Percentiles rank a stretch among this genome's conserved stretches.
phyloP scores from a whole-genome alignment of 2,888 invertebrate genomes.

The Poecilobothrus nobilitatus region DNA sequence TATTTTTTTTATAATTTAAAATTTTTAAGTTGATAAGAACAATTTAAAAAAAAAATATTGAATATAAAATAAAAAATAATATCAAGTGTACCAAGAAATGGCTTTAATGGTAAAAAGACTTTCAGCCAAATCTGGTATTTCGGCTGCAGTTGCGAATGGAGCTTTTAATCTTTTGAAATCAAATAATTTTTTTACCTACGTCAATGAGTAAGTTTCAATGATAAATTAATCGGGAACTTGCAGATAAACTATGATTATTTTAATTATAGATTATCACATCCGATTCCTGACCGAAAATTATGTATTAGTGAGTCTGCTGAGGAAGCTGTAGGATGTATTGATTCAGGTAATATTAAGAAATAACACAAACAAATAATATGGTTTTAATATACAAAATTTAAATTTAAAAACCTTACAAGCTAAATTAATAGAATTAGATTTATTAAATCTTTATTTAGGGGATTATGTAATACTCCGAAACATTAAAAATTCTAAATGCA shows the following conservation, averaged over 20 bases:
- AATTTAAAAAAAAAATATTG: background rate
- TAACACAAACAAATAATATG: no score
- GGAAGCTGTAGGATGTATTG: constrained; percentile 67
- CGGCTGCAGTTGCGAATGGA: background rate
- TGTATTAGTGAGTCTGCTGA: constrained; percentile 58
- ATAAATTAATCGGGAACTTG: background rate
- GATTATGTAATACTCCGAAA: no score
- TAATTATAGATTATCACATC: constrained; percentile 51
- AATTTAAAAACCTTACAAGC: no score
- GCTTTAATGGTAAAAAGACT: background rate
- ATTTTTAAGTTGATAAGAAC: background rate
- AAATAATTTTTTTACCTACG: constrained; percentile 61
- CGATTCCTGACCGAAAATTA: constrained; percentile 62
- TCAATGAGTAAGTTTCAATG: constrained; percentile 34
- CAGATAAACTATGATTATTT: background rate
- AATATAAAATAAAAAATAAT: background rate
- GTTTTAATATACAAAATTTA: no score
- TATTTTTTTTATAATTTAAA: background rate
- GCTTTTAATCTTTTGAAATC: constrained; percentile 21
- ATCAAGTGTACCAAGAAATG: background rate
- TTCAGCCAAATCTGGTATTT: background rate
- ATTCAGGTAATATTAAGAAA: constrained; percentile 85
- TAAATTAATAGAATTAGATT: constrained; percentile 22
- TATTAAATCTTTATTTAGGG: no score
- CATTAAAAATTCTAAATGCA: no score